Evolutionary conservation across 2,113 vertebrate genomes (phyloP), one percentile per base, ranked within the genome.

Genomic region (Poeciliopsis occidentalis): DNA sequence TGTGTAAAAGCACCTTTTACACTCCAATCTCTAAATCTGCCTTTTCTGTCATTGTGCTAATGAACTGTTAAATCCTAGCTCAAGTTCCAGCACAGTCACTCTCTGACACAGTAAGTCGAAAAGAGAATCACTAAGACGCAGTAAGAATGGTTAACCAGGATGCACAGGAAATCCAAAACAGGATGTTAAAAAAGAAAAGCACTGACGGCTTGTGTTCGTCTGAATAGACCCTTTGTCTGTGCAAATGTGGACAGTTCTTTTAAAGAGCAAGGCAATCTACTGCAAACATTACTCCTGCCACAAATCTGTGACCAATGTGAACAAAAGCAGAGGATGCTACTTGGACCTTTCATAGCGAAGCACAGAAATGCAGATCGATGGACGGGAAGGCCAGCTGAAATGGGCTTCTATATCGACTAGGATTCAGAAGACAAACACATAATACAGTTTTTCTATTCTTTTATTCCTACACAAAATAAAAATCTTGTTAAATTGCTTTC

Each of bases 221-320:
- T 73, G 32, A 78, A 82, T 78, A 2, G 57, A 61, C 39, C 66
- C 13, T 29, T 32, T 37, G 71, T 80, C 69, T 76, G 31, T 82
- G 64, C 72, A 63, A 51, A 73, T 82, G 77, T 65, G 73, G 69
- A 71, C 69, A 78, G 69, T 57, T 71, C 60, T 76, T 73, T 78
- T 73, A 57, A 82, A 75, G 39, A 80, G 62, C 63, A 62, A 63
- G 61, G 75, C 66, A 80, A 62, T 64, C 51, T 67, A 44, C 68
- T 75, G 72, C 83, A 86, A 80, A 74, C 69, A 85, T 90, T 83
- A 87, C 39, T 79, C 24, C 69, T 71, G 69, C 71, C 75, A 75
- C 44, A 37, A 64, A 47, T 72, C 73, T 47, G 85, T 44, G 4
- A 47, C 44, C 44, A 5, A 17, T 1, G 13, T 47, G 44, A 19